Percentiles rank a stretch among this genome's conserved stretches.
Evolutionary conservation across 2,113 vertebrate species (phyloP).

Genomic region (Myotis davidii): DNA sequence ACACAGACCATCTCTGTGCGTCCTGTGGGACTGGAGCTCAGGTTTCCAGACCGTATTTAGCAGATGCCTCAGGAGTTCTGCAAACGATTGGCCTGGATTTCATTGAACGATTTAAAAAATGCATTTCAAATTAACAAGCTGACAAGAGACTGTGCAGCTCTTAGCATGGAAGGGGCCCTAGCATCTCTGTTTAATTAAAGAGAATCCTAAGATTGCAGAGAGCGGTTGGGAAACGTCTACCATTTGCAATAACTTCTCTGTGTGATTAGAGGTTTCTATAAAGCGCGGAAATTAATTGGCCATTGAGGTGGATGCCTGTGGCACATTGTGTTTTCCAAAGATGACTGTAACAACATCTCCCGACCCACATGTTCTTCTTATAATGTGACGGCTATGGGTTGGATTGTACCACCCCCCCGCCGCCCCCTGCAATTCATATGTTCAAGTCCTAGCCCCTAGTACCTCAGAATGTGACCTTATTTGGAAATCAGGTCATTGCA

Average conservation of each 20-base stretch:
- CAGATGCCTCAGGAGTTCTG: neutral
- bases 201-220: neutral
- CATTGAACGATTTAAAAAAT: slow-evolving; percentile 19
- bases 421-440: neutral
- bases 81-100: slow-evolving; percentile 26
- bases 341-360: neutral
- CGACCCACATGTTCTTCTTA: neutral
- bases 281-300: neutral
- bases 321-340: neutral
- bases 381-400: neutral
- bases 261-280: neutral
- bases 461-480: neutral
- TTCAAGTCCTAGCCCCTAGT: neutral
- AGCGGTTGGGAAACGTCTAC: neutral
- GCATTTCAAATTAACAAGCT: neutral
- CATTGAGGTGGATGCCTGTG: neutral
- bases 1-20: neutral
- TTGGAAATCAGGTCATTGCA: neutral
- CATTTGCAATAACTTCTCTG: neutral
- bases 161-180: neutral
- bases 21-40: neutral
- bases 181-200: neutral
- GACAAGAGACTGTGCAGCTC: neutral
- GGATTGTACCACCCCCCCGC: neutral
- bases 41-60: neutral